Evolutionary conservation across 2,888 invertebrate species (phyloP), one percentile per base, ranked within the genome.

Genomic region (Cephonodes hylas): DNA sequence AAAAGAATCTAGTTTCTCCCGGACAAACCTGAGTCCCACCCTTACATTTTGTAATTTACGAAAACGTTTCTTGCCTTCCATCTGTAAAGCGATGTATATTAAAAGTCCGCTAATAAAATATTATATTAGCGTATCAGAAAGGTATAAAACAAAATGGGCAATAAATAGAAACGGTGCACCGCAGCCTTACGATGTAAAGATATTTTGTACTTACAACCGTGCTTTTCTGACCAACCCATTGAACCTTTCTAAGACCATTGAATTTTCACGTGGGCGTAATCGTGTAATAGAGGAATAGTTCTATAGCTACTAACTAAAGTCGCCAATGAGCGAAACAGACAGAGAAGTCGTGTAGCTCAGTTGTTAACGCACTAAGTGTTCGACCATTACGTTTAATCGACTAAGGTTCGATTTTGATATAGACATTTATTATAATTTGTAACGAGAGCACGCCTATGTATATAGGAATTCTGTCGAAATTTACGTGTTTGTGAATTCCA

Each of bases 211-310:
- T 48, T 48, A 48, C 48, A 48, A 27, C 53, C 23, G 46, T 46
- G 45, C 27, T 53, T 31, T 53, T 31, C 53, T 53, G 53, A 31
- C 53, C 27, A 53, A 53, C 53, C 53, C 53, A 48, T 25, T 53
- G 53, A 53, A 53, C 53, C 53, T 46, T 46, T 22, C 23, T 53
- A 53, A 48, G 48, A 53, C 53, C 53, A 53, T 53, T 53, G 53
- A 27, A 53, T 53, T 31, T 48, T 10, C 31, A 31, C 53, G 53
- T 53, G 8, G 53, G 53, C 53, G 53, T 53, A 53, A 53, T 53
- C 15, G 31, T 18, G 53, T 53, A 53, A 44, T 44, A 48, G 48
- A 48, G 48, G 18, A 48, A 48, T 10, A 53, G 53, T 27, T 27
- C 31, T 53, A 31, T 31, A 31, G 53, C 53, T 48, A 48, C 48